Evolutionary conservation across 2,797 vertebrate species (phyloP).

Genomic region (Syncerus caffer): DNA sequence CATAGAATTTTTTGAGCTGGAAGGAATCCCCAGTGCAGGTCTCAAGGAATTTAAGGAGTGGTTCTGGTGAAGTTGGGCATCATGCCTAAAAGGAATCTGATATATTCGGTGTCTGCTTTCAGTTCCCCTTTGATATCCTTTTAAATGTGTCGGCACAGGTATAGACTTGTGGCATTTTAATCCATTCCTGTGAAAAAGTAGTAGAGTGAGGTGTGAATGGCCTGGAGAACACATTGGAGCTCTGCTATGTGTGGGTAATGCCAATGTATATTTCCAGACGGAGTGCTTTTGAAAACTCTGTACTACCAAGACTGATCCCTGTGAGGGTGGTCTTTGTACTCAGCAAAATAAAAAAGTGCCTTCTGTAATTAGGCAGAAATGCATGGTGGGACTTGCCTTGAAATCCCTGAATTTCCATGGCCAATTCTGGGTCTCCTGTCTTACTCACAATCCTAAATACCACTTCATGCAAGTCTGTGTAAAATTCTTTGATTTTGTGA

Average conservation of each 20-base stretch:
- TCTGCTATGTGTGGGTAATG: neutral
- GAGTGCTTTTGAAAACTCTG: conserved; percentile 40
- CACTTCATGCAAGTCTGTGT: neutral
- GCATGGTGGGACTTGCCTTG: neutral
- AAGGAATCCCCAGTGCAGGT: neutral
- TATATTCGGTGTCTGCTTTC: conserved; percentile 60
- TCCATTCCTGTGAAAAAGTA: conserved; percentile 64
- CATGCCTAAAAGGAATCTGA: conserved; percentile 56
- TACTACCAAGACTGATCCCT: neutral
- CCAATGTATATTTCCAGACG: conserved; percentile 6
- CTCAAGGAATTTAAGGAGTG: conserved; percentile 56
- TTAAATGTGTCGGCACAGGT: conserved; percentile 8
- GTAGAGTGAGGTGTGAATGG: conserved; percentile 45
- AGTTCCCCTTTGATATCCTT: conserved; percentile 63
- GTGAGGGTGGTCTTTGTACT: conserved; percentile 22
- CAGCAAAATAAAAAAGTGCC: neutral
- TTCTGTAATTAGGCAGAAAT: conserved; percentile 37
- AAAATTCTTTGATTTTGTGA: conserved; percentile 5
- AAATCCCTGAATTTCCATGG: neutral
- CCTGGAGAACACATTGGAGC: conserved; percentile 6
- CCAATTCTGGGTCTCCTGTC: neutral
- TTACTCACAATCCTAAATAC: neutral
- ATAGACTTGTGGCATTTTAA: conserved; percentile 46
- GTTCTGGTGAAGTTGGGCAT: conserved; percentile 47
- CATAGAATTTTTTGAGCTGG: neutral